Conservation (phyloP, 1,140 invertebrate genomes). For the Drosophila sp. region DNA sequence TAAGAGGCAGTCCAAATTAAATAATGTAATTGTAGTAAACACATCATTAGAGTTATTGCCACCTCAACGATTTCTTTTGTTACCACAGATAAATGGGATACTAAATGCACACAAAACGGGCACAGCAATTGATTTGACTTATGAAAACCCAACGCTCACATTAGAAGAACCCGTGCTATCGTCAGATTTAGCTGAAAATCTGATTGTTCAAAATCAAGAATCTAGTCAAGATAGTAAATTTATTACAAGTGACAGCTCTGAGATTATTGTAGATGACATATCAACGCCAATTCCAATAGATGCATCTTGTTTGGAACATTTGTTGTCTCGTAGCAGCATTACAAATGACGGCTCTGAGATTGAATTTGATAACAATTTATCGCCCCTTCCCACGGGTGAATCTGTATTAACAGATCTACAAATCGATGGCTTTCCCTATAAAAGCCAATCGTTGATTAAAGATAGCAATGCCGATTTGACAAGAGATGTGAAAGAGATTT, state of each 20-base stretch:
- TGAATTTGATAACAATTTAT: not conserved
- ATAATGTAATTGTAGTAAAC: slow-evolving; percentile 37
- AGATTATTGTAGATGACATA: not conserved
- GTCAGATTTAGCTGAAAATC: slow-evolving; percentile 10
- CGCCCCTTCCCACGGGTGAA: not conserved
- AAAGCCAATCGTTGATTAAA: not conserved
- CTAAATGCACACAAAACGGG: slow-evolving; percentile 17
- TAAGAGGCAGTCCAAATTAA: slow-evolving; percentile 2
- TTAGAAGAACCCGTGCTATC: not conserved
- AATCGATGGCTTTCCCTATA: slow-evolving; percentile 8
- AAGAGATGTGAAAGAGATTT: not conserved
- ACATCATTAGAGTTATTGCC: slow-evolving; percentile 23
- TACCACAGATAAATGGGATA: slow-evolving; percentile 47
- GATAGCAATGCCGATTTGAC: not conserved
- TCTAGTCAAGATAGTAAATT: not conserved
- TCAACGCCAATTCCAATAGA: not conserved
- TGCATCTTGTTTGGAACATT: too few species aligned
- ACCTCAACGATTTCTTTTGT: slow-evolving; percentile 60
- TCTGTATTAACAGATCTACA: slow-evolving; percentile 8
- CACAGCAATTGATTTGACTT: slow-evolving; percentile 29
- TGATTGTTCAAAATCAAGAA: not conserved
- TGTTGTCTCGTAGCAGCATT: too few species aligned
- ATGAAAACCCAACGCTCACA: too few species aligned
- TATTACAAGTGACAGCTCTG: not conserved
- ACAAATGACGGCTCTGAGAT: too few species aligned